Conservation (phyloP, 2,113 vertebrate genomes). For the Megaceryle torquata region DNA sequence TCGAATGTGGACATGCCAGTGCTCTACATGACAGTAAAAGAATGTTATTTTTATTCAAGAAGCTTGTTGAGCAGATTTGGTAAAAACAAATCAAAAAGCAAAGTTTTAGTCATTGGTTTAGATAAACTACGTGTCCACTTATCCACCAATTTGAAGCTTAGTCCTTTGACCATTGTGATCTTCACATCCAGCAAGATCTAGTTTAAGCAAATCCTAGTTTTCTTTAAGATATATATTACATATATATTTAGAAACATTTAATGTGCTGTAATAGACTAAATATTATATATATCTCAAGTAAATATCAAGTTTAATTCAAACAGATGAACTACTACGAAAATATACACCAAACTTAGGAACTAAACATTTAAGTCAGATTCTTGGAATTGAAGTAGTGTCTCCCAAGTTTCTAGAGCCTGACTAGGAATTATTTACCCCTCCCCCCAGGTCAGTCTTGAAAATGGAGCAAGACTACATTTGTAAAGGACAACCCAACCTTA, state of each 20-base stretch:
- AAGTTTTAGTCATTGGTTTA: neutral
- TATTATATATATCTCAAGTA: neutral
- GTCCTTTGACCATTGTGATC: neutral
- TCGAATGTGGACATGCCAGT: neutral
- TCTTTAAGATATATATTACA: neutral
- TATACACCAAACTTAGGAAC: neutral
- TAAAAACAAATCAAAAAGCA: neutral
- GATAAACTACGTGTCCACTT: neutral
- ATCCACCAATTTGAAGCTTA: neutral
- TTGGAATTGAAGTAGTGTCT: neutral
- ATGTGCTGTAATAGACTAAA: neutral
- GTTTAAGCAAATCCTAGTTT: neutral
- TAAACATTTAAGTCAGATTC: neutral
- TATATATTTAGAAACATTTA: too few species aligned
- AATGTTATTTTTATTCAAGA: neutral
- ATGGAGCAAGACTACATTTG: neutral
- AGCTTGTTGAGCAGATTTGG: neutral
- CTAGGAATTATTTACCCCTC: neutral
- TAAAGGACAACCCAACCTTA: neutral
- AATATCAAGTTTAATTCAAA: neutral
- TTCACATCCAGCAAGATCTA: neutral
- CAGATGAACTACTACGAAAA: neutral
- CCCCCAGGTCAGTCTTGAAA: neutral
- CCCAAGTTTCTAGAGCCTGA: neutral
- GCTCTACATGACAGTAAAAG: neutral